phyloP scores from a whole-genome alignment of 2,888 invertebrate genomes.

The Trissolcus japonicus region DNA sequence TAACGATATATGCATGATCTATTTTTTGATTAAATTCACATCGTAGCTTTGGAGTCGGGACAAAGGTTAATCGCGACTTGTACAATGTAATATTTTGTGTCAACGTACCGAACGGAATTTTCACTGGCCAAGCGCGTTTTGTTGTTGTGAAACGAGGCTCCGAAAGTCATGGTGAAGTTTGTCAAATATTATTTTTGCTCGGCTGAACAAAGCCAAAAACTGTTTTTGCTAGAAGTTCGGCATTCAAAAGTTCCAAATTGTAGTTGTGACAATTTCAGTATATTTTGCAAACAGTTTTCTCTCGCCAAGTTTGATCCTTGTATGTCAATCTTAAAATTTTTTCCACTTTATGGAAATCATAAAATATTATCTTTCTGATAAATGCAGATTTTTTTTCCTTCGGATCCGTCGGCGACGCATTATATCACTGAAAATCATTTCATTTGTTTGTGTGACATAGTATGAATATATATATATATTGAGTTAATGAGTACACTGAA shows the following conservation, averaged over 20 bases:
- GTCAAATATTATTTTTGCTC: slow-evolving; percentile 27
- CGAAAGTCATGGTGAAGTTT: slow-evolving; percentile 72
- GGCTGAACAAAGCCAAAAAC: slow-evolving; percentile 17
- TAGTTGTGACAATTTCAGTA: slow-evolving; percentile 31
- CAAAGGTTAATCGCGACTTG: slow-evolving; percentile 26
- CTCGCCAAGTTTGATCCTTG: slow-evolving; percentile 21
- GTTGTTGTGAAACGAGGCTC: slow-evolving; percentile 70
- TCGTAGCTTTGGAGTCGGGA: slow-evolving; percentile 6
- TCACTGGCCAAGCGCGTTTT: slow-evolving; percentile 68
- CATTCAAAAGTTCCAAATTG: slow-evolving; percentile 26
- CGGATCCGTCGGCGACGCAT: slow-evolving; percentile 41
- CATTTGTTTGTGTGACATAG: neutral
- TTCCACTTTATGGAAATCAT: slow-evolving; percentile 5
- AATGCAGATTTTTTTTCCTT: slow-evolving; percentile 42
- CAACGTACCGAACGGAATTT: slow-evolving; percentile 67
- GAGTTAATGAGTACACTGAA: no score
- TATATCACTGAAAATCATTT: slow-evolving; percentile 34
- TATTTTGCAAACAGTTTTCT: slow-evolving; percentile 21
- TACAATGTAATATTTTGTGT: slow-evolving; percentile 28
- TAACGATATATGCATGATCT: neutral
- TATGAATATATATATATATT: neutral
- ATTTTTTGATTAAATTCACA: neutral
- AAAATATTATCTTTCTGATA: slow-evolving; percentile 28
- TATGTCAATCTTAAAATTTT: slow-evolving; percentile 23
- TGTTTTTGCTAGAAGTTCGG: slow-evolving; percentile 18